A percentile compares a stretch with the other conserved stretches of the same genome.
These are phyloP conservation scores for Syngnathus scovelli DNA, from an alignment of 2,113 vertebrate genomes.

Conservation along the genomic window DNA sequence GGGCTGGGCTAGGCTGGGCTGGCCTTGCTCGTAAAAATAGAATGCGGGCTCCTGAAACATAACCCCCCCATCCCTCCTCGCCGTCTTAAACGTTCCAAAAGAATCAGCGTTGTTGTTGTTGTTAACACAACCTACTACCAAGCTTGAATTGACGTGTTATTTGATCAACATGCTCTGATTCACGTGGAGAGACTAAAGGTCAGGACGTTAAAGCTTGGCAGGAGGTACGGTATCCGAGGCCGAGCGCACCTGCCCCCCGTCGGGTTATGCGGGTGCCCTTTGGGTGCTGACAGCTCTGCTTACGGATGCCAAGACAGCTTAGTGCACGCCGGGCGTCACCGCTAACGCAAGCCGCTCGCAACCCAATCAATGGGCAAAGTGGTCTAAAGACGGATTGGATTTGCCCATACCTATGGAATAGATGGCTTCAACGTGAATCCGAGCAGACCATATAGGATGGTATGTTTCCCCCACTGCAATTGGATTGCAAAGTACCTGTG, in stretches of 20 bases:
- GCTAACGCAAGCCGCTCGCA: background rate
- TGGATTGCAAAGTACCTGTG: background rate
- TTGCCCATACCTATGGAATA: no score
- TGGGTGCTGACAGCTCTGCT: conserved; percentile 6
- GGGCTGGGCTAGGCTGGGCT: no score
- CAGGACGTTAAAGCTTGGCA: conserved; percentile 1
- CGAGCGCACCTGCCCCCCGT: background rate
- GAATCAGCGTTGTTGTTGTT: background rate
- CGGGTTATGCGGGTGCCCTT: background rate
- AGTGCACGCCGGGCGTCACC: background rate
- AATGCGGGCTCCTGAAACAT: background rate
- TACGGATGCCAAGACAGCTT: background rate
- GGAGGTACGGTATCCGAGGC: background rate
- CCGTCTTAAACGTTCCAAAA: background rate
- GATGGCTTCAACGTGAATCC: no score
- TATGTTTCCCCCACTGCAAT: background rate
- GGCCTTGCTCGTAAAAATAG: background rate
- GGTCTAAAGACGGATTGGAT: no score
- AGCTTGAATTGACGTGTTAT: background rate
- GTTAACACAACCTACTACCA: background rate
- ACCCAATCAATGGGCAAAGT: no score
- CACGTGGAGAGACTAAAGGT: background rate
- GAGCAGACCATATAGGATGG: no score
- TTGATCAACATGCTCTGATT: background rate
- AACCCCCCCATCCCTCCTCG: background rate